Evolutionary conservation across 2,797 vertebrate genomes (phyloP), one percentile per base, ranked within the genome.

Genomic region (Carcharodon carcharias): DNA sequence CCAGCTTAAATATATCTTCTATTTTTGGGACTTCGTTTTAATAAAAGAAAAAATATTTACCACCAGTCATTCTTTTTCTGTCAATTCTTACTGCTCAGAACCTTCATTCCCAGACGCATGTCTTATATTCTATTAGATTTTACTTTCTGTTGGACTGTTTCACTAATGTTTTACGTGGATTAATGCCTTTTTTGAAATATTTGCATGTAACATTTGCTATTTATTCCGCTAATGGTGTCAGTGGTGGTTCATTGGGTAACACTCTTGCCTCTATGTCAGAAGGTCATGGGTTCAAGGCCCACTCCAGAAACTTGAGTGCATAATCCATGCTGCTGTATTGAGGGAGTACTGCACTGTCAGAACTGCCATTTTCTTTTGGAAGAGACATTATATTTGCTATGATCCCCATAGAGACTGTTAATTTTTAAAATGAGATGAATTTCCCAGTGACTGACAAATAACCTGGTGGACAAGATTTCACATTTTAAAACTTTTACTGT

Each of bases 31-130:
- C 35, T 23, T 67, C 3, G n/a, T 93, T 93, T 93, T 67, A 67
- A 93, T 85, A 50, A 85, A 85, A 85, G 4, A 93, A 40, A 93
- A 93, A 40, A n/a, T 93, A 26, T 93, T 65, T 67, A 93, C 61
- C 56, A 61, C 14, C 56, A 67, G 67, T 93, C 91, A 26, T 45
- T 67, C 35, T 23, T 8, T 11, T 65, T 65, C 61, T 93, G 61
- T 16, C 31, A 28, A 18, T 93, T 93, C 58, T 93, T 93, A 40
- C 18, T 45, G n/a, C 61, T 65, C 45, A n/a, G 54, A 12, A 56
- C 35, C 12, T 61, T 93, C 58, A 92, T 92, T 61, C 58, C 4
- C 21, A 61, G 58, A 61, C 2, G 31, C 6, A 63, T 63, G 5
- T 63, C 21, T 63, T 93, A 65, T 65, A 28, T 61, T 67, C n/a